These are phyloP conservation scores for Fopius arisanus DNA, from an alignment of 1,140 invertebrate genomes.

Conservation along the genomic window DNA sequence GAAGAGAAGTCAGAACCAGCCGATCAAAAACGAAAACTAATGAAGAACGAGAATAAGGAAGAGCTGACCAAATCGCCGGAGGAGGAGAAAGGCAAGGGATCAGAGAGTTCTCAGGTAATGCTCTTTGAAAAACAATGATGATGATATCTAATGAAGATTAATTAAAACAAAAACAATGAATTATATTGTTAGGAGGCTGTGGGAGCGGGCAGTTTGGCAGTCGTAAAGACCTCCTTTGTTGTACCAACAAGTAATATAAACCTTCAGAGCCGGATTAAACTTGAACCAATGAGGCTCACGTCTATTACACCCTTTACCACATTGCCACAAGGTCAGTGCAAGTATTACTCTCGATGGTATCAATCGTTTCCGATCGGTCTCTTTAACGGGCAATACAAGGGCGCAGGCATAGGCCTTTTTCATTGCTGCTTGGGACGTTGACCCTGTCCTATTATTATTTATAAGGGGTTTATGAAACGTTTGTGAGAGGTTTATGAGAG, in stretches of 20 bases:
- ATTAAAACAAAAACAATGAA: background rate
- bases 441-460: too few species aligned
- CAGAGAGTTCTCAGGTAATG: background rate
- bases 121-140: too few species aligned
- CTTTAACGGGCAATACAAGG: background rate
- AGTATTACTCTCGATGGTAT: background rate
- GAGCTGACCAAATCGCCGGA: background rate
- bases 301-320: background rate
- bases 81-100: background rate
- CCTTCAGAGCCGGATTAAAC: constrained; percentile 28
- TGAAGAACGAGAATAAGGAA: background rate
- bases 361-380: background rate
- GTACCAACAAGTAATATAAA: constrained; percentile 24
- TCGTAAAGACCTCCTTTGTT: constrained; percentile 28
- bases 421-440: too few species aligned
- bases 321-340: constrained; percentile 17
- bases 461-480: too few species aligned
- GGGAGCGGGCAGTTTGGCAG: background rate
- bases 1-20: too few species aligned
- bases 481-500: too few species aligned
- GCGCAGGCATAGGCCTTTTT: too few species aligned
- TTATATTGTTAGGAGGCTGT: background rate
- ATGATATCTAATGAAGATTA: too few species aligned
- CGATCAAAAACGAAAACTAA: background rate
- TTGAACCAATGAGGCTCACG: background rate